Conservation (phyloP, 2,113 vertebrate species). For the Coryphaenoides rupestris region DNA sequence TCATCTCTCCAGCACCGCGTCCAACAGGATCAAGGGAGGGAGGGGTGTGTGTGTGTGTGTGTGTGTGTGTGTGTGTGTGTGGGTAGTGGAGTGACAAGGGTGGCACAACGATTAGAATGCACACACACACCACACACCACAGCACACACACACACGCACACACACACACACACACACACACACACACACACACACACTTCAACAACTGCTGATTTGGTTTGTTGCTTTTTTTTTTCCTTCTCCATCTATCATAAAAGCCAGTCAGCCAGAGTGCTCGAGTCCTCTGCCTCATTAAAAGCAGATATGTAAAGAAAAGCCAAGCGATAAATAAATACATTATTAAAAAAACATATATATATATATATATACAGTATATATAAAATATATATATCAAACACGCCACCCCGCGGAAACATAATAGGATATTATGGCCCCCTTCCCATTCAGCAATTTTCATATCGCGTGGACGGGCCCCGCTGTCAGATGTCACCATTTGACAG, state of each 20-base stretch:
- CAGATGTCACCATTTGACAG: constrained; percentile 45
- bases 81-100: neutral
- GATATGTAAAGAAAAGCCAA: constrained; percentile 35
- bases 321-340: constrained; percentile 38
- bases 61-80: constrained; percentile 8
- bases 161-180: too few relatives aligned
- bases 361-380: too few relatives aligned
- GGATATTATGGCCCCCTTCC: constrained; percentile 49
- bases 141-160: neutral
- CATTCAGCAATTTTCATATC: constrained; percentile 58
- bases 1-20: neutral
- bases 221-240: constrained; percentile 10
- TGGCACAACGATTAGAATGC: constrained; percentile 34
- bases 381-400: too few relatives aligned
- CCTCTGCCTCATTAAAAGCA: constrained; percentile 43
- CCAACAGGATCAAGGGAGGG: constrained; percentile 19
- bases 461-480: constrained; percentile 35
- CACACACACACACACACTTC: constrained; percentile 18
- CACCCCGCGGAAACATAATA: constrained; percentile 55
- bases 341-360: too few relatives aligned
- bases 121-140: neutral
- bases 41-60: constrained; percentile 6
- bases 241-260: too few relatives aligned
- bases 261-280: constrained; percentile 26
- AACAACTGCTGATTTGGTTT: constrained; percentile 49